Percentiles rank a stretch among this genome's conserved stretches.
Conservation (phyloP, 2,888 invertebrate genomes). For the Ephialtes manifestator region DNA sequence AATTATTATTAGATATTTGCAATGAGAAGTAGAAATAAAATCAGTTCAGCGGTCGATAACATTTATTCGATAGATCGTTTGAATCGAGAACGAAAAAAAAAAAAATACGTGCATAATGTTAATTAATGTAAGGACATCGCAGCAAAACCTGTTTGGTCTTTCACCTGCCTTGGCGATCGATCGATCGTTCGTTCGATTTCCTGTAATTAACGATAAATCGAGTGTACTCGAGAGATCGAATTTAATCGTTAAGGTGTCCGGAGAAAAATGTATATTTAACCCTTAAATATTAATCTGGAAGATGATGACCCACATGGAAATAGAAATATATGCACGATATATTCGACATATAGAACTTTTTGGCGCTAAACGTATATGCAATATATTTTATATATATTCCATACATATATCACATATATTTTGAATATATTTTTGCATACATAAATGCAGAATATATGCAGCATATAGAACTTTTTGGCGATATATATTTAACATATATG, state of each 20-base stretch:
- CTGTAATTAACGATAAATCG: conserved; percentile 56
- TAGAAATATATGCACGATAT: no score
- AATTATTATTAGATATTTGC: conserved; percentile 26
- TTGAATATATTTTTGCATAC: no score
- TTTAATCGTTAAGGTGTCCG: conserved; percentile 30
- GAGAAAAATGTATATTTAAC: conserved; percentile 43
- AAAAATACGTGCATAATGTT: not conserved
- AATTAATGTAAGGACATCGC: not conserved
- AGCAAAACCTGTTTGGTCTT: not conserved
- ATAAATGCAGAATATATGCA: no score
- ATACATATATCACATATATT: no score
- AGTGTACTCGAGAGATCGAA: conserved; percentile 24
- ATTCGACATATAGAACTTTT: no score
- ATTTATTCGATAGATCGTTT: not conserved
- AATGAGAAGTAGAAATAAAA: not conserved
- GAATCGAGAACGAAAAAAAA: not conserved
- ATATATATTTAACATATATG: no score
- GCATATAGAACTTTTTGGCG: no score
- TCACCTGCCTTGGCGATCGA: conserved; percentile 31
- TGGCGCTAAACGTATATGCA: no score
- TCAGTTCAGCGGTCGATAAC: not conserved
- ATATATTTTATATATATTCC: no score
- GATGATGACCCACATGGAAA: no score
- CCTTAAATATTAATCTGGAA: not conserved
- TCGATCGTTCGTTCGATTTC: conserved; percentile 58